Evolutionary conservation across 2,797 vertebrate genomes (phyloP).

Genomic region (Karalla daura): DNA sequence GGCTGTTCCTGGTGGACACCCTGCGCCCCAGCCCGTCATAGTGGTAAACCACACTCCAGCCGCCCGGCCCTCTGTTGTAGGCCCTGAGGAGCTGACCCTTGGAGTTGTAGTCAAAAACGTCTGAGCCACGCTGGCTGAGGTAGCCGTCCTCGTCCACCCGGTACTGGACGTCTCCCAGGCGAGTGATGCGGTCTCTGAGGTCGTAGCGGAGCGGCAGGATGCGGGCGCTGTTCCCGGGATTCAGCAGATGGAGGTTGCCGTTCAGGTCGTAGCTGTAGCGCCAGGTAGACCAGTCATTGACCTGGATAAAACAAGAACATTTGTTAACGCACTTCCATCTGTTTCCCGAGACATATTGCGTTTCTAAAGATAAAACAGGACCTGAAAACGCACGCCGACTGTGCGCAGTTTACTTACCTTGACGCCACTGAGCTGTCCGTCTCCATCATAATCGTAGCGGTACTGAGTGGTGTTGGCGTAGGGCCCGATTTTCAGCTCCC

Average conservation of each 20-base stretch:
- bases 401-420: constrained; percentile 71
- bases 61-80: constrained; percentile 91
- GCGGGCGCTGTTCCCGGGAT: constrained; percentile 94
- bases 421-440: constrained; percentile 96
- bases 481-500: constrained; percentile 96
- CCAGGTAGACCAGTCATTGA: constrained; percentile 98
- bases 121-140: constrained; percentile 92
- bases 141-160: constrained; percentile 96
- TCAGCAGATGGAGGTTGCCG: constrained; percentile 96
- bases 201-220: constrained; percentile 96
- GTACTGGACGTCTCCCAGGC: constrained; percentile 96
- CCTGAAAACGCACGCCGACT: not conserved
- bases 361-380: not conserved
- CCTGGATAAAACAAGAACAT: constrained; percentile 49
- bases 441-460: constrained; percentile 97
- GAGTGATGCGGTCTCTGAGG: constrained; percentile 95
- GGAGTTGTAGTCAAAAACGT: constrained; percentile 98
- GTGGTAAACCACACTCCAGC: constrained; percentile 97
- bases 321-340: not conserved
- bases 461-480: constrained; percentile 99
- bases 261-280: constrained; percentile 99
- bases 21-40: constrained; percentile 95
- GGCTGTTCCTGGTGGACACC: constrained; percentile 94
- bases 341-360: not conserved
- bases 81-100: constrained; percentile 95